These are phyloP conservation scores for Ictidomys tridecemlineatus DNA, from an alignment of 2,113 vertebrate species.

Conservation along the genomic window DNA sequence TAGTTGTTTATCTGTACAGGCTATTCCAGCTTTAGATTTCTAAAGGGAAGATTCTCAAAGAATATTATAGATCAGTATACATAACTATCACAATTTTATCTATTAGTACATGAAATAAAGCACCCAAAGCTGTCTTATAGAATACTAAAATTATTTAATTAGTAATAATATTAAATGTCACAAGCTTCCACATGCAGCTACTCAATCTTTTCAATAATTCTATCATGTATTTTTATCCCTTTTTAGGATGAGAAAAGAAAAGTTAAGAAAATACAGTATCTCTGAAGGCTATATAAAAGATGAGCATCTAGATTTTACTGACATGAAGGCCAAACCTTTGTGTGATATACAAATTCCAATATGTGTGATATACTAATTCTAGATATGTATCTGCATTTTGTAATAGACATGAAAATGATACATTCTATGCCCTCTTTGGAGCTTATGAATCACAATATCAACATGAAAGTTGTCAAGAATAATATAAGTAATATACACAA, in stretches of 20 bases:
- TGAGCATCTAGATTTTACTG: neutral
- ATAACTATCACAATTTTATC: neutral
- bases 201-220: neutral
- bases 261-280: neutral
- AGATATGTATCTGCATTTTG: neutral
- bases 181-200: neutral
- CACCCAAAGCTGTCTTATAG: neutral
- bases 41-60: neutral
- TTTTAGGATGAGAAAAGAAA: constrained; percentile 33
- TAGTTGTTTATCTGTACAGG: neutral
- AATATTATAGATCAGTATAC: neutral
- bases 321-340: neutral
- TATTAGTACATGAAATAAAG: neutral
- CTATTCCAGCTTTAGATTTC: neutral
- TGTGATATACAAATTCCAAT: neutral
- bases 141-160: neutral
- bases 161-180: neutral
- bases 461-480: neutral
- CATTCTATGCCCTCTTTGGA: neutral
- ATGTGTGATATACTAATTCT: neutral
- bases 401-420: neutral
- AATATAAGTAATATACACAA: neutral
- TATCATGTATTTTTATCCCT: neutral
- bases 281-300: neutral
- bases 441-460: neutral